Evolutionary conservation across 2,113 vertebrate species (phyloP).

Genomic region (Eulacestoma nigropectus): DNA sequence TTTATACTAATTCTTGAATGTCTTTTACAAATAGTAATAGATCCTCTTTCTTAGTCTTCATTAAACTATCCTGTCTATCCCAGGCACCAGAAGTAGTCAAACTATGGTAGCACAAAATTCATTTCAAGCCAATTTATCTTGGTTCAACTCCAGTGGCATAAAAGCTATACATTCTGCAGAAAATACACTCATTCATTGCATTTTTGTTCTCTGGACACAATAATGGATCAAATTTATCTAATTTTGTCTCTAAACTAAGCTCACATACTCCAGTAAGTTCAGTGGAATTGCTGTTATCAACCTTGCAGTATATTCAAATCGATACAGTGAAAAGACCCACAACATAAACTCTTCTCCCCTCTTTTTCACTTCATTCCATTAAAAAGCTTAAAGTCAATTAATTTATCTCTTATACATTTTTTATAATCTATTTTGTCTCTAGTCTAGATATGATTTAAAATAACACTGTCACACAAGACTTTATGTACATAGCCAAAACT

Average conservation of each 20-base stretch:
- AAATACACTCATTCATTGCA: not conserved
- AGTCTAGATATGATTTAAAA: not conserved
- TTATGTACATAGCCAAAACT: not conserved
- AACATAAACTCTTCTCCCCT: not conserved
- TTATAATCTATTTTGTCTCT: not conserved
- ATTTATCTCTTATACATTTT: not conserved
- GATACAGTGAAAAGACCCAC: not conserved
- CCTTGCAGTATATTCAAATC: not conserved
- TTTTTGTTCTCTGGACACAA: not conserved
- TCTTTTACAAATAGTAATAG: conserved; percentile 12
- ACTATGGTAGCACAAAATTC: not conserved
- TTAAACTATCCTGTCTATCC: not conserved
- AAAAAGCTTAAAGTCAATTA: not conserved
- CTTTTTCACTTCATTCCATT: not conserved
- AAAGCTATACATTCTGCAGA: not conserved
- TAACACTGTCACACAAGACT: not conserved
- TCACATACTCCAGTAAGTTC: not conserved
- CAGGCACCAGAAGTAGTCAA: not conserved
- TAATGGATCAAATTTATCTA: not conserved
- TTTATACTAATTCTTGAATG: not conserved
- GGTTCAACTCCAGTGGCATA: not conserved
- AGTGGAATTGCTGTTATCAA: not conserved
- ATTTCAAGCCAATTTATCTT: not conserved
- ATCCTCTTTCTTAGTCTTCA: not conserved
- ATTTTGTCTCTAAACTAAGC: not conserved